Conservation (phyloP, 2,797 vertebrate genomes). For the Harpagifer antarcticus region DNA sequence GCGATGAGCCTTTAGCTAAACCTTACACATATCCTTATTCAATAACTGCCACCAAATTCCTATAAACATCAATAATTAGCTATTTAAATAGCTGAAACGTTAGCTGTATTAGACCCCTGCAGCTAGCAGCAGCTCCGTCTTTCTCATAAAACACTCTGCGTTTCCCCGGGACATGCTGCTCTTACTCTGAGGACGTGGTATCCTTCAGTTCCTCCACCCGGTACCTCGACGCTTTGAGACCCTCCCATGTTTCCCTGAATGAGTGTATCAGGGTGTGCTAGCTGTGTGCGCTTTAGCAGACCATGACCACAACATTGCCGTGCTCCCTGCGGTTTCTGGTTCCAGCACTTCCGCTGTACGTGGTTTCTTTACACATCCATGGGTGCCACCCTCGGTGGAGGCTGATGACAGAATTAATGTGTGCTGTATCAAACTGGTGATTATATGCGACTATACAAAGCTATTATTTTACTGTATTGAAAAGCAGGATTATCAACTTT, state of each 20-base stretch:
- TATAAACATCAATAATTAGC: neutral
- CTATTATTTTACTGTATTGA: neutral
- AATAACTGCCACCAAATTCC: rapidly evolving
- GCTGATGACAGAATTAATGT: neutral
- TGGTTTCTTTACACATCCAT: too few relatives aligned
- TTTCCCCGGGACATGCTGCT: neutral
- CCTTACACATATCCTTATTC: rapidly evolving
- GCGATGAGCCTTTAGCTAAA: neutral
- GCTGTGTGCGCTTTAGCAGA: conserved; percentile 6
- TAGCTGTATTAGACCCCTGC: neutral
- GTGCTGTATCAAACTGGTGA: too few relatives aligned
- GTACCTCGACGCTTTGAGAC: conserved; percentile 91
- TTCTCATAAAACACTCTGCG: too few relatives aligned
- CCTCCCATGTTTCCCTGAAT: conserved; percentile 87
- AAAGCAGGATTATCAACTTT: neutral
- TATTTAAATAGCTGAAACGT: rapidly evolving
- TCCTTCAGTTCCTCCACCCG: conserved; percentile 93
- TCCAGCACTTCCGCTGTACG: conserved; percentile 55
- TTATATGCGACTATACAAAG: neutral
- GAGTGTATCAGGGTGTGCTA: neutral
- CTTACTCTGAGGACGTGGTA: conserved; percentile 94
- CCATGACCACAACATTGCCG: conserved; percentile 3
- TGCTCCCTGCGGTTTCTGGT: conserved; percentile 47
- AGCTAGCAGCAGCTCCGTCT: neutral
- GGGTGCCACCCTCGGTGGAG: neutral